Conservation (phyloP, 2,888 invertebrate species). For the Lycaena phlaeas region DNA sequence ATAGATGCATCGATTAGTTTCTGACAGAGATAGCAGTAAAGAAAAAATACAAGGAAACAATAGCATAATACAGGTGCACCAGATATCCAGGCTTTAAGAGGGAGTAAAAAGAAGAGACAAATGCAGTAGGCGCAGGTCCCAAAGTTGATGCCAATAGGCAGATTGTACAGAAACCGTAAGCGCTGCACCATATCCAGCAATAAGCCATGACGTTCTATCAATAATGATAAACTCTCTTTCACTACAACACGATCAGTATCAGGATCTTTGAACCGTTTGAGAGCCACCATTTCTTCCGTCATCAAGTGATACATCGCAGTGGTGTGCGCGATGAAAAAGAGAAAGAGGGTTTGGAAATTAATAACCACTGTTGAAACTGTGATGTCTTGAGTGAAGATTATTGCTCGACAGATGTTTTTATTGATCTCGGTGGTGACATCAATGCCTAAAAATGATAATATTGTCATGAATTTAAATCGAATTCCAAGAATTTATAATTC, state of each 20-base stretch:
- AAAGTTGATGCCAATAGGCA: conserved; percentile 50
- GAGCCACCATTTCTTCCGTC: not conserved
- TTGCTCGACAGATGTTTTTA: not conserved
- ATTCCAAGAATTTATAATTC: no score
- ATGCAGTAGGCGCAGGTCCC: conserved; percentile 45
- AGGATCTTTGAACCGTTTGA: not conserved
- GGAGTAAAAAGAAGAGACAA: conserved; percentile 41
- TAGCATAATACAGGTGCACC: conserved; percentile 43
- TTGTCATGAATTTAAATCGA: no score
- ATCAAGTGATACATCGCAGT: conserved; percentile 5
- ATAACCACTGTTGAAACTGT: not conserved
- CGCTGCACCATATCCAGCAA: conserved; percentile 1
- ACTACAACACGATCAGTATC: not conserved
- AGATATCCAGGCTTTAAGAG: conserved; percentile 37
- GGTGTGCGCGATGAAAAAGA: conserved; percentile 6
- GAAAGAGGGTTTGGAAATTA: conserved; percentile 4
- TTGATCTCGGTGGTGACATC: not conserved
- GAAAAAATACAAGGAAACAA: conserved; percentile 45
- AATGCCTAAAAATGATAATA: conserved; percentile 2
- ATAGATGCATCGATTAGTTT: conserved; percentile 45
- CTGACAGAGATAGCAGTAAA: conserved; percentile 55
- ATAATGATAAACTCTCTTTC: not conserved
- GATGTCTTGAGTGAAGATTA: conserved; percentile 1
- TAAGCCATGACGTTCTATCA: conserved; percentile 4
- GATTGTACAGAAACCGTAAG: conserved; percentile 34